Evolutionary conservation across 1,140 invertebrate genomes (phyloP).

Genomic region (Halictus rubicundus): DNA sequence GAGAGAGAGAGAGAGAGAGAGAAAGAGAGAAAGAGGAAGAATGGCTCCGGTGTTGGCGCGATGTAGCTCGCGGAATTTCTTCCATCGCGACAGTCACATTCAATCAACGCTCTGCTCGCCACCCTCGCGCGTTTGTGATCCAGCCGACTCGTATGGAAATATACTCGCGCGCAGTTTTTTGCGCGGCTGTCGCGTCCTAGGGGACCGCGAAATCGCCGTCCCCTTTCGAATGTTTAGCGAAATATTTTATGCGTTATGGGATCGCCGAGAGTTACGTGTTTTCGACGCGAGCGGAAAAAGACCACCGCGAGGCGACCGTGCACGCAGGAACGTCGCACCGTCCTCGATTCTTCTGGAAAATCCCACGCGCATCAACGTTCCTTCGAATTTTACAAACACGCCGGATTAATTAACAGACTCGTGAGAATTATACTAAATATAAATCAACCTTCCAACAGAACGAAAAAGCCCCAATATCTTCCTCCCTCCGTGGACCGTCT

Average conservation of each 20-base stretch:
- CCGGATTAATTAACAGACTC: too few relatives aligned
- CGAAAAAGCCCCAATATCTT: too few relatives aligned
- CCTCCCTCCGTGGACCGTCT: too few relatives aligned
- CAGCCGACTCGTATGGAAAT: conserved; percentile 36
- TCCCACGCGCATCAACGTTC: too few relatives aligned
- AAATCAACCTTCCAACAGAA: too few relatives aligned
- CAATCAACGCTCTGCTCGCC: conserved; percentile 55
- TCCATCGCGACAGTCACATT: conserved; percentile 66
- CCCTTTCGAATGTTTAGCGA: conserved; percentile 49
- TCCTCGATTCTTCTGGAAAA: too few relatives aligned
- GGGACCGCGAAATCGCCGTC: conserved; percentile 36
- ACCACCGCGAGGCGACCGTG: neutral
- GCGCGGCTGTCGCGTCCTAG: neutral
- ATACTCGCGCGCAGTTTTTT: conserved; percentile 40
- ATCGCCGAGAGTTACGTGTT: conserved; percentile 46
- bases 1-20: too few relatives aligned
- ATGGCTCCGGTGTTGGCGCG: conserved; percentile 44
- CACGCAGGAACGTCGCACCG: too few relatives aligned
- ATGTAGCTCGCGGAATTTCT: conserved; percentile 62
- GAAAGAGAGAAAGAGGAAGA: too few relatives aligned
- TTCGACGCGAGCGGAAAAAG: neutral
- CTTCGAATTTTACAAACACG: too few relatives aligned
- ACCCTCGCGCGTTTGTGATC: neutral
- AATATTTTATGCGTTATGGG: conserved; percentile 57
- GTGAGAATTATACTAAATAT: too few relatives aligned